Percentiles rank a stretch among this genome's conserved stretches.
phyloP scores from a whole-genome alignment of 2,888 invertebrate genomes.

The Drosophila diplacantha region DNA sequence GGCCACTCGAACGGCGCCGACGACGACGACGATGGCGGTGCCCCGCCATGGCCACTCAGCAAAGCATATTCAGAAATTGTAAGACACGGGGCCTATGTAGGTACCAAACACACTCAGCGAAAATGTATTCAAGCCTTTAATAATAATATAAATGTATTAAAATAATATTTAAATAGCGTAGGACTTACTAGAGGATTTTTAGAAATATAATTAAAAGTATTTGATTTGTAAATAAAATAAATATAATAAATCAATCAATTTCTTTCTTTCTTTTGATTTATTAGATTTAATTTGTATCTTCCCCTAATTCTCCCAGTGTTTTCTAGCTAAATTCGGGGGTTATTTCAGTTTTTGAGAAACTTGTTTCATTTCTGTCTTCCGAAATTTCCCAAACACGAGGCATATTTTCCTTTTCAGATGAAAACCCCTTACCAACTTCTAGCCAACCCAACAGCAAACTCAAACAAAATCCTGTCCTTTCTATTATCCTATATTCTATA shows the following conservation, averaged over 20 bases:
- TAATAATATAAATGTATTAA: neutral
- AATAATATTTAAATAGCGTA: neutral
- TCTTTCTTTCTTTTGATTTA: too few species aligned
- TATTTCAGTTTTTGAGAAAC: too few species aligned
- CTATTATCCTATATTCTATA: too few species aligned
- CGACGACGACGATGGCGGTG: constrained; percentile 2
- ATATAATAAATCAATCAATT: too few species aligned
- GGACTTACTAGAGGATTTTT: neutral
- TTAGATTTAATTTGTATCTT: neutral
- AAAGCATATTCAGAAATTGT: constrained; percentile 12
- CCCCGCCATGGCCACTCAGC: constrained; percentile 17
- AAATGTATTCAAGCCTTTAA: neutral
- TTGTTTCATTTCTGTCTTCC: too few species aligned
- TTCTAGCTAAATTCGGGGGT: neutral
- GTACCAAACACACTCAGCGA: constrained; percentile 1
- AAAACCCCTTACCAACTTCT: too few species aligned
- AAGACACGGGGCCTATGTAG: constrained; percentile 7
- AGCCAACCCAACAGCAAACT: too few species aligned
- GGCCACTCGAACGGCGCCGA: constrained; percentile 53
- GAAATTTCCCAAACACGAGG: too few species aligned
- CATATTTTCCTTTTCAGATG: too few species aligned
- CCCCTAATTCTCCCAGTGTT: neutral
- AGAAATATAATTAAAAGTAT: neutral
- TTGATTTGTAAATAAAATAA: neutral
- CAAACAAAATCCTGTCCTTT: too few species aligned